Percentiles rank a stretch among this genome's conserved stretches.
phyloP scores from a whole-genome alignment of 2,113 vertebrate genomes.

The Ammodytes dubius region DNA sequence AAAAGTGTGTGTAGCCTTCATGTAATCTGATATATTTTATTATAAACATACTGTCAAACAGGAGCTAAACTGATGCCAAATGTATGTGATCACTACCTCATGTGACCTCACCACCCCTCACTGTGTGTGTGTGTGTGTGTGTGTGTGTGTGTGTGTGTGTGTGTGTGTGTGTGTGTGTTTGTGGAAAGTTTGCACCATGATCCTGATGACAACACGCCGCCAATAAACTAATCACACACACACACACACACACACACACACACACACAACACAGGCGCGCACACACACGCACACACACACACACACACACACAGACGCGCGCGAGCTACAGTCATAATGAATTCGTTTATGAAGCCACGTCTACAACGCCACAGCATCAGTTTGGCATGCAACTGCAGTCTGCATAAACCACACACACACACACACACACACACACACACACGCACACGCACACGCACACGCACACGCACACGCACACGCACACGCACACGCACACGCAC shows the following conservation, averaged over 20 bases:
- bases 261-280: conserved; percentile 24
- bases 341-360: conserved; percentile 66
- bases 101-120: not conserved
- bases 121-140: too few species aligned
- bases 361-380: conserved; percentile 69
- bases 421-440: not conserved
- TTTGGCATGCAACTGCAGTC: conserved; percentile 53
- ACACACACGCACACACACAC: conserved; percentile 14
- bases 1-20: not conserved
- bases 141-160: too few species aligned
- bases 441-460: not conserved
- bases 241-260: conserved; percentile 22
- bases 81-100: not conserved
- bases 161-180: too few species aligned
- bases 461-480: not conserved
- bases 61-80: not conserved
- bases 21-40: too few species aligned
- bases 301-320: conserved; percentile 2
- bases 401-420: conserved; percentile 21
- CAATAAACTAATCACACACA: not conserved
- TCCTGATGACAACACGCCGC: not conserved
- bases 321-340: conserved; percentile 24
- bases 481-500: not conserved
- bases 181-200: not conserved
- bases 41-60: not conserved